Evolutionary conservation across 2,888 invertebrate genomes (phyloP).

Genomic region (Drosophila fungiperda): DNA sequence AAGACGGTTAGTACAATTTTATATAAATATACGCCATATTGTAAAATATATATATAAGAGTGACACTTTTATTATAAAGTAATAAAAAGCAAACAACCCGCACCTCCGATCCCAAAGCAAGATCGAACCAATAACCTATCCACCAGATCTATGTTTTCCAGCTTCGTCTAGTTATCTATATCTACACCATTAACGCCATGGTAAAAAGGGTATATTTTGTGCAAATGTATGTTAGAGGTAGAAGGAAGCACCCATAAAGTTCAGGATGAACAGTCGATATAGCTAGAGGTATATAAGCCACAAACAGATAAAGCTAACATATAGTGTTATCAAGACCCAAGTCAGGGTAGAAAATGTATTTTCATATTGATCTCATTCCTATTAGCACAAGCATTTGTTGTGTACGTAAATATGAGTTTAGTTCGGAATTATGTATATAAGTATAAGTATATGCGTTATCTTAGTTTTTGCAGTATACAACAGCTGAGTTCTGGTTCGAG

Average conservation of each 20-base stretch:
- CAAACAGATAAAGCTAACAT: neutral
- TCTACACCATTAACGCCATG: neutral
- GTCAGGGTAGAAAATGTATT: neutral
- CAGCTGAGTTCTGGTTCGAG: neutral
- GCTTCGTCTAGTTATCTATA: neutral
- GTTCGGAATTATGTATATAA: neutral
- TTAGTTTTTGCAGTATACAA: neutral
- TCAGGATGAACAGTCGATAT: too few relatives aligned
- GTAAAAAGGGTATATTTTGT: neutral
- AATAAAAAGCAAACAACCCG: too few relatives aligned
- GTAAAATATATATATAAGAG: too few relatives aligned
- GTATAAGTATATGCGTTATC: neutral
- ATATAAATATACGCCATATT: neutral
- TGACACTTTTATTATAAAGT: too few relatives aligned
- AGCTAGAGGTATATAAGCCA: neutral
- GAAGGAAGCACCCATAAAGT: too few relatives aligned
- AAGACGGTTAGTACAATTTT: neutral
- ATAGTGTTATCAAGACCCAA: neutral
- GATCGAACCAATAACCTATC: too few relatives aligned
- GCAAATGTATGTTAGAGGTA: too few relatives aligned
- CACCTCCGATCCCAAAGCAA: neutral
- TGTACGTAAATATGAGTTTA: too few relatives aligned
- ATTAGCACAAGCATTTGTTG: too few relatives aligned
- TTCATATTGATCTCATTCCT: neutral
- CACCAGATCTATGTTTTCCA: neutral